Percentiles rank a stretch among this genome's conserved stretches.
These are phyloP conservation scores for Gambusia holbrooki DNA, from an alignment of 2,113 vertebrate species.

Conservation along the genomic window DNA sequence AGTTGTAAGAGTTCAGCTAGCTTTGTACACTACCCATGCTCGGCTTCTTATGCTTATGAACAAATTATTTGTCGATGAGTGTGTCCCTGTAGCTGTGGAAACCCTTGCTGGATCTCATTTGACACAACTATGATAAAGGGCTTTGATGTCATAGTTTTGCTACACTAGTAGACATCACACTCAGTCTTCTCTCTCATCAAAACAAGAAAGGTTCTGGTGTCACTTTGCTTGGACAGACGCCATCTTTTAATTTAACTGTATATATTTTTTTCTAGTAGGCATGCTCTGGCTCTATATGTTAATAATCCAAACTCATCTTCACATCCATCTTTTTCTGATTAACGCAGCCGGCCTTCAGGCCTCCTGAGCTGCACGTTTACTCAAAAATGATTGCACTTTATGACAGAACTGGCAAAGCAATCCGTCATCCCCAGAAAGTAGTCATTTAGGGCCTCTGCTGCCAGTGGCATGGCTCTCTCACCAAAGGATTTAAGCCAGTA, in stretches of 20 bases:
- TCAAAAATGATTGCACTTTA: slow-evolving; percentile 78
- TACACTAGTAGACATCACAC: not conserved
- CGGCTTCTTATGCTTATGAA: not conserved
- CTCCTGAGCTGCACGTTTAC: slow-evolving; percentile 63
- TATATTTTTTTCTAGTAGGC: not conserved
- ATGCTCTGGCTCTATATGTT: not conserved
- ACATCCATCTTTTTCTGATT: slow-evolving; percentile 14
- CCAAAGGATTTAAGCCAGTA: slow-evolving; percentile 72
- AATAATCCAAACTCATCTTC: slow-evolving; percentile 13
- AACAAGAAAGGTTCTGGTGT: not conserved
- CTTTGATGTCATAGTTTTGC: not conserved
- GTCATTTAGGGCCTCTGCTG: slow-evolving; percentile 47
- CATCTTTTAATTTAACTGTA: not conserved
- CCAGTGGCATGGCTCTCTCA: slow-evolving; percentile 56
- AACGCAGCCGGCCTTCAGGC: slow-evolving; percentile 24
- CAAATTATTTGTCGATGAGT: no score
- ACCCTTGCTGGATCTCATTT: not conserved
- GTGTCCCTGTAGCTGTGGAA: not conserved
- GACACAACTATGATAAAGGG: not conserved
- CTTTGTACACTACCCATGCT: not conserved
- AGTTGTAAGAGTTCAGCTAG: no score
- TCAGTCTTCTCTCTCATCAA: not conserved
- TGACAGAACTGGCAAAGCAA: slow-evolving; percentile 57
- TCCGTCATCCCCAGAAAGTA: slow-evolving; percentile 42
- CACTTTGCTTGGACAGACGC: not conserved